Base-by-base conservation (phyloP, 30 jellyfish, hydroid and myxozoan genomes). In the Turritopsis dohrnii region DNA sequence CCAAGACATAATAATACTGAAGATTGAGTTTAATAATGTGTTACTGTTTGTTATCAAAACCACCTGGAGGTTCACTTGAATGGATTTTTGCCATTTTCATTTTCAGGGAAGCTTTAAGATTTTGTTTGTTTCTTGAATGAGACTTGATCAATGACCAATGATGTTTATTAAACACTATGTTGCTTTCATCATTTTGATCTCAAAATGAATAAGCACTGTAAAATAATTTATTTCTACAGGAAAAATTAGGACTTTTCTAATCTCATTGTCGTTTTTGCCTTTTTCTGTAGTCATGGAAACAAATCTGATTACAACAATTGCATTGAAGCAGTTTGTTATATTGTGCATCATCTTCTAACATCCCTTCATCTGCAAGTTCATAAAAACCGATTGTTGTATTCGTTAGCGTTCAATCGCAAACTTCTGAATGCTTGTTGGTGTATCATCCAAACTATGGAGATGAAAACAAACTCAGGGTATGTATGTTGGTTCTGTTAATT, bases 381-480 rank as follows among this genome's bases (percentile, higher is more conserved):
- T 53, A 80, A 65, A 29, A n/a, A 52, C 52, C 83, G 94, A 31
- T 79, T 90, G 25, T 77, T 90, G 28, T 86, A 83, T n/a, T 52
- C 90, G 23, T 92, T 90, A 4, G 96, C 97, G 18, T 90, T 90
- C 75, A 77, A 86, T 71, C 81, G 81, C n/a, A 29, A 74, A 18
- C 87, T 90, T 74, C 66, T 90, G 85, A 80, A 85, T 41, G 79
- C 75, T 23, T 82, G 90, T 66, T 90, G 97, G 97, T 7, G 53
- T 22, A 27, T 66, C 13, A 54, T 90, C 31, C 83, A 81, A 16
- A 72, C 65, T 13, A 28, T 84, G 66, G 82, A 85, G 41, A 81
- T 94, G 7, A 54, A 75, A 19, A 85, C 95, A 8, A 21, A 23
- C 18, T 53, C 79, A 13, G 53, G 87, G 87, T 80, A 53, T 31